Evolutionary conservation across 2,888 invertebrate species (phyloP).

Genomic region (Drosophila rubida): DNA sequence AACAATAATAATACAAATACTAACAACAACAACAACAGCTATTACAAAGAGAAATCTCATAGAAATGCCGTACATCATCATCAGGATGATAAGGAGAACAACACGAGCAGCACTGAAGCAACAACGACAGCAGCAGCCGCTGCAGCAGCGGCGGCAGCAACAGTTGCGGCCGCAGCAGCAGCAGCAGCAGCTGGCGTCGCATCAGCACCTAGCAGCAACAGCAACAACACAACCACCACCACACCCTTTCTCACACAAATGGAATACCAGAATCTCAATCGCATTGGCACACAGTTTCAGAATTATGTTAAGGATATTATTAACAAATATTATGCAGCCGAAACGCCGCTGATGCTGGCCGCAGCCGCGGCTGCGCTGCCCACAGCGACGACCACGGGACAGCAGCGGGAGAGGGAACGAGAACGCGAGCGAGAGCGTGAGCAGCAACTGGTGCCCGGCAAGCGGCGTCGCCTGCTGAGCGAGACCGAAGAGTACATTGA

Average conservation of each 20-base stretch:
- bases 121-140: slow-evolving; percentile 25
- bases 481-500: slow-evolving; percentile 84
- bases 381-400: slow-evolving; percentile 69
- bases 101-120: slow-evolving; percentile 53
- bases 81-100: slow-evolving; percentile 71
- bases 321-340: slow-evolving; percentile 84
- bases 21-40: slow-evolving; percentile 47
- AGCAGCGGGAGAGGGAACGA: slow-evolving; percentile 45
- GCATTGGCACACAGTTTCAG: slow-evolving; percentile 84
- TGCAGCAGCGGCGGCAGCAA: slow-evolving; percentile 28
- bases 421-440: slow-evolving; percentile 34
- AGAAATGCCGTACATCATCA: slow-evolving; percentile 71
- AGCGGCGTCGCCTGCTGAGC: slow-evolving; percentile 76
- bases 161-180: slow-evolving; percentile 35
- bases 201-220: slow-evolving; percentile 44
- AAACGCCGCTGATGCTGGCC: slow-evolving; percentile 82
- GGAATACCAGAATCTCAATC: slow-evolving; percentile 84
- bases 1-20: slow-evolving; percentile 55
- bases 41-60: slow-evolving; percentile 76
- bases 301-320: slow-evolving; percentile 85
- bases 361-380: slow-evolving; percentile 72
- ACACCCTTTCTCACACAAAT: slow-evolving; percentile 83
- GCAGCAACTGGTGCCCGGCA: slow-evolving; percentile 49
- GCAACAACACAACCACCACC: slow-evolving; percentile 45
- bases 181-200: slow-evolving; percentile 37